Evolutionary conservation across 2,888 invertebrate genomes (phyloP), one percentile per base, ranked within the genome.

Genomic region (Oligia fasciuncula): DNA sequence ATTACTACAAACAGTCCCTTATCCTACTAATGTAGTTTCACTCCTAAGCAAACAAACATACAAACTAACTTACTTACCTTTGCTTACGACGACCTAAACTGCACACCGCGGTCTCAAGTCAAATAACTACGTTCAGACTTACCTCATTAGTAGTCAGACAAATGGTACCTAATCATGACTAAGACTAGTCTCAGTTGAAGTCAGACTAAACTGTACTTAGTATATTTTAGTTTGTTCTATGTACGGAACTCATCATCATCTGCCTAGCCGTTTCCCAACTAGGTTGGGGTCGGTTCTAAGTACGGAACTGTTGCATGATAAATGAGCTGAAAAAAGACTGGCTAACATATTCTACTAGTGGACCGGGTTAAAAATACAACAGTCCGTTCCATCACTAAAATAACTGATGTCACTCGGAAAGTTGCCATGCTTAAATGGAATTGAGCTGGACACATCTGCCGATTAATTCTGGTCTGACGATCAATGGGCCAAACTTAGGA

Each of bases 131-230:
- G n/a, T 76, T n/a, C 60, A 68, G 68, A 82, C 68, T 82, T 82
- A 49, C 13, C 76, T 82, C 76, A 76, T 80, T 80, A 82, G 67
- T 63, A 82, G 40, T 68, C 54, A 68, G 40, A 80, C 46, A 63
- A 82, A 80, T 80, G 62, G 17, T 63, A 63, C 11, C 62, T 76
- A 76, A 82, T 76, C 68, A 57, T 76, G 76, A 62, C 62, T 68
- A 29, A 29, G 17, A 29, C 67, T 35, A 13, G 43, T n/a, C 67
- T 57, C 11, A 57, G 68, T 82, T 40, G n/a, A 23, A 81, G 17
- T 49, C 8, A 2, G n/a, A 57, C 76, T 82, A 40, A 68, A 80
- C 74, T 46, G 35, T 40, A 17, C 29, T 75, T 13, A 82, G n/a
- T 68, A 17, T 40, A 68, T 35, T 73, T 79, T 73, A 49, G 67